Conservation (phyloP, 1,140 invertebrate genomes). For the Psix sp. region DNA sequence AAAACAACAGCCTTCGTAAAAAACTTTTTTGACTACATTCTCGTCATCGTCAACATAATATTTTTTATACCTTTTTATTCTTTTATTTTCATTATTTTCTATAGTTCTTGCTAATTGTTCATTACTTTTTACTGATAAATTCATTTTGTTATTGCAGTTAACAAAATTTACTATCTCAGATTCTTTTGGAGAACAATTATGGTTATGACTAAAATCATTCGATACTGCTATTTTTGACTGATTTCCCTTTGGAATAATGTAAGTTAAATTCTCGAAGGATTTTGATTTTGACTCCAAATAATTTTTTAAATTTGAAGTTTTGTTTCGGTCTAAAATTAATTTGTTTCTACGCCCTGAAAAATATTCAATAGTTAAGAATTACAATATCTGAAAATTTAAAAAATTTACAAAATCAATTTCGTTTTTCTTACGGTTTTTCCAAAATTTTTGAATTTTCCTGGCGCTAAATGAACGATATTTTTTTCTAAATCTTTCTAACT, state of each 20-base stretch:
- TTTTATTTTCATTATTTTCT: too few species aligned
- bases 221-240: neutral
- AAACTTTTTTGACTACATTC: neutral
- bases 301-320: constrained; percentile 1
- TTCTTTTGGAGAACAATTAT: neutral
- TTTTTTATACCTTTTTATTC: neutral
- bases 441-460: constrained; percentile 47
- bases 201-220: neutral
- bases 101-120: neutral
- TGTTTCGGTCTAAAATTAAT: constrained; percentile 2
- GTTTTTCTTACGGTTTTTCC: constrained; percentile 34
- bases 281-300: constrained; percentile 1
- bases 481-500: constrained; percentile 42
- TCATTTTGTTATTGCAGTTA: constrained; percentile 13
- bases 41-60: constrained; percentile 1
- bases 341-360: constrained; percentile 24
- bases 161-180: neutral
- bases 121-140: constrained; percentile 4
- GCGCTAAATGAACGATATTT: constrained; percentile 34
- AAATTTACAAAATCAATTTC: neutral
- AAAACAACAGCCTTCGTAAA: constrained; percentile 22
- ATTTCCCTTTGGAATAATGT: neutral
- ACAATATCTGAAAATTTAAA: neutral
- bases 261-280: constrained; percentile 1
- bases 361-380: constrained; percentile 4